A percentile compares a stretch with the other conserved stretches of the same genome.
Conservation (phyloP, 2,113 vertebrate genomes). For the Maccullochella peelii region DNA sequence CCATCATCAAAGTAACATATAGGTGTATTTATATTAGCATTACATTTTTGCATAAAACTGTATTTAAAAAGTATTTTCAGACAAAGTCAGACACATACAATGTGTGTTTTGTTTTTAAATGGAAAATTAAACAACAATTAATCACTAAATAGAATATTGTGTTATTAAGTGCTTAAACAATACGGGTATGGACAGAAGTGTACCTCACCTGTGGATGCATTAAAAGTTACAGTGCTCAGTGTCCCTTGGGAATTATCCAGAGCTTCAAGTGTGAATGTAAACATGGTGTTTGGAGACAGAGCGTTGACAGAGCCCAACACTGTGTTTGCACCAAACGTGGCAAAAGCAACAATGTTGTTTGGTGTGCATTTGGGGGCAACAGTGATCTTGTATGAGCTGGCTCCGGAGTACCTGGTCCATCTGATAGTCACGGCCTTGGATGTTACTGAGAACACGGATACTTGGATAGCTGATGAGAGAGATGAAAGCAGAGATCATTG, state of each 20-base stretch:
- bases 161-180: not conserved
- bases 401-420: slow-evolving; percentile 78
- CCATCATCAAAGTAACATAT: not conserved
- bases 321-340: slow-evolving; percentile 78
- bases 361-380: slow-evolving; percentile 66
- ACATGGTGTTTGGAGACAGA: slow-evolving; percentile 75
- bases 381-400: slow-evolving; percentile 82
- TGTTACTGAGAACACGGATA: slow-evolving; percentile 76
- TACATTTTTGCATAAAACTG: not conserved
- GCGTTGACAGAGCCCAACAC: slow-evolving; percentile 82
- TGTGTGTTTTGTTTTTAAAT: not conserved
- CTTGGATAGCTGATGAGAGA: slow-evolving; percentile 52
- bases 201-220: slow-evolving; percentile 78
- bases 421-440: slow-evolving; percentile 78
- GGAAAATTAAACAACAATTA: not conserved
- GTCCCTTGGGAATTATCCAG: slow-evolving; percentile 63
- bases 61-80: not conserved
- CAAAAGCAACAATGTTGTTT: slow-evolving; percentile 50
- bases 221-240: slow-evolving; percentile 55
- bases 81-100: not conserved
- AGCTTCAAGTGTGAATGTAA: slow-evolving; percentile 79
- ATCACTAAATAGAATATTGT: not conserved
- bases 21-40: not conserved
- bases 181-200: not conserved
- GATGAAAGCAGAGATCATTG: slow-evolving; percentile 1